Conservation (phyloP, 2,888 invertebrate species). For the Lysandra coridon region DNA sequence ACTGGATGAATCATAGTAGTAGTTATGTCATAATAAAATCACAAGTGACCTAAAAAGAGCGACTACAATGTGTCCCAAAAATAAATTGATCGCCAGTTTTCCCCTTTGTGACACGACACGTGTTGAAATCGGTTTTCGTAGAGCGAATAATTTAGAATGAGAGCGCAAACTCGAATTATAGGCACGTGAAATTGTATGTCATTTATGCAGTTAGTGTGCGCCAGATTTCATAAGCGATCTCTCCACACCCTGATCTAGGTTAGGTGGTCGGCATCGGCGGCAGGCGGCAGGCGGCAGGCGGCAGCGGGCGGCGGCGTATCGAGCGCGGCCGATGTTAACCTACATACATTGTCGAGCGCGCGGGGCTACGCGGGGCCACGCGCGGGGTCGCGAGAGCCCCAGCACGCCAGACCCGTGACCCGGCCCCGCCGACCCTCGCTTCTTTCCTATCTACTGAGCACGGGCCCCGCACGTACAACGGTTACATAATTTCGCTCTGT, state of each 20-base stretch:
- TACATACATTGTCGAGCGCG: conserved; percentile 71
- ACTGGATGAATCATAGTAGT: background rate
- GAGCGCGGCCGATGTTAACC: conserved; percentile 79
- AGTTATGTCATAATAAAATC: background rate
- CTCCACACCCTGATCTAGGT: conserved; percentile 80
- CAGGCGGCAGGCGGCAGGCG: conserved; percentile 48
- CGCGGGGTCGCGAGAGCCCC: conserved; percentile 69
- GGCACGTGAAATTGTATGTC: conserved; percentile 64
- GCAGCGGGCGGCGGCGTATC: conserved; percentile 63
- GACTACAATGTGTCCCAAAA: conserved; percentile 1
- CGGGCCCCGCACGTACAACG: conserved; percentile 34
- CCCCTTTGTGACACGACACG: conserved; percentile 31
- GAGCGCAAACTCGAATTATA: conserved; percentile 42
- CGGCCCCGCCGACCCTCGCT: conserved; percentile 43
- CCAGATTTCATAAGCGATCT: conserved; percentile 80
- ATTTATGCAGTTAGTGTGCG: conserved; percentile 72
- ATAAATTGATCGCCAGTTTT: background rate
- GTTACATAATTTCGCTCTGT: conserved; percentile 23
- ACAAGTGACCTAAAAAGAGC: conserved; percentile 23
- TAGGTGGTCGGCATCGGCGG: conserved; percentile 76
- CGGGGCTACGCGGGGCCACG: conserved; percentile 52
- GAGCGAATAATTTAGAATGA: conserved; percentile 32
- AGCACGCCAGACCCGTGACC: conserved; percentile 73
- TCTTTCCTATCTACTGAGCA: conserved; percentile 31
- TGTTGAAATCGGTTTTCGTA: conserved; percentile 31